phyloP scores from a whole-genome alignment of 2,797 vertebrate species.

The Poecilia wingei region DNA sequence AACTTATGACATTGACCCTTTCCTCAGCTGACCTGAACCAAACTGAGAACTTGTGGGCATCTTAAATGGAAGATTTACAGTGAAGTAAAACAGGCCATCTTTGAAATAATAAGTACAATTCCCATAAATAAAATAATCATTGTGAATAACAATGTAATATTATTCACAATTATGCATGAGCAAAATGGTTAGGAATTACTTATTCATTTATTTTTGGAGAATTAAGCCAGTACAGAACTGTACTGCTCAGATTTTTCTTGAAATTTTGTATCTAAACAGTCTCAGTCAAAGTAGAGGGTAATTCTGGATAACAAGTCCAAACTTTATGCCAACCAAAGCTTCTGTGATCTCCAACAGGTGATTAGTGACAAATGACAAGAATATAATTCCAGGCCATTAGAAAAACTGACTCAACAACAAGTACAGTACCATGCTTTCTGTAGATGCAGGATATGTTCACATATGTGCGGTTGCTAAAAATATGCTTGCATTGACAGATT shows the following conservation, averaged over 20 bases:
- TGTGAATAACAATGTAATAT: background rate
- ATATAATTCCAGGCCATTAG: background rate
- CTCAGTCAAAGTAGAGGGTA: conserved; percentile 51
- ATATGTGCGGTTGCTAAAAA: background rate
- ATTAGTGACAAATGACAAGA: background rate
- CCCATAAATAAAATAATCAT: background rate
- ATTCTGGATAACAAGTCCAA: conserved; percentile 48
- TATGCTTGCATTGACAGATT: background rate
- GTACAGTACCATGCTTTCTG: background rate
- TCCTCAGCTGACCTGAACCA: no score
- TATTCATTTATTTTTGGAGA: background rate
- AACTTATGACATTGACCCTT: no score
- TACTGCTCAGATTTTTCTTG: conserved; percentile 31
- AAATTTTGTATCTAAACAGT: conserved; percentile 39
- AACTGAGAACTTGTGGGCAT: no score
- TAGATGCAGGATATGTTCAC: background rate
- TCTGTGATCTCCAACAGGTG: conserved; percentile 18
- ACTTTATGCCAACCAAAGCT: conserved; percentile 57
- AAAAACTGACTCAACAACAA: background rate
- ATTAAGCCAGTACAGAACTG: background rate
- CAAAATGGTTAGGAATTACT: background rate
- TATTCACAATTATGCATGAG: no score
- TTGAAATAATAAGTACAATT: background rate
- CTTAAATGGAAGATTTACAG: no score
- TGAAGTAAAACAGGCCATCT: no score